These are phyloP conservation scores for Pardosa pseudoannulata DNA, from an alignment of 2,888 invertebrate genomes.

Conservation along the genomic window DNA sequence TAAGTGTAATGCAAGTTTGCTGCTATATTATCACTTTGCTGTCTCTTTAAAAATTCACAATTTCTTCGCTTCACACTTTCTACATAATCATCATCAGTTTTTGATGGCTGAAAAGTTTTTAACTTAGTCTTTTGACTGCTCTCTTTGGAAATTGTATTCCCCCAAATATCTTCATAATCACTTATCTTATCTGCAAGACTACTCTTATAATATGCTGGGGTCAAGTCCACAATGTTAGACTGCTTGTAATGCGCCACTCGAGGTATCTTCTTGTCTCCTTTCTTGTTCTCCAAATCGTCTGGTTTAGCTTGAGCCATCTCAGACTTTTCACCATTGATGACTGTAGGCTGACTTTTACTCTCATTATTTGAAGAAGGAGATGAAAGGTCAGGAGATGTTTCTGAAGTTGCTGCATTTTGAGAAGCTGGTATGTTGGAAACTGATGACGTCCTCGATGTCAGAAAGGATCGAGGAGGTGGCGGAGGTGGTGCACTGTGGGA, in stretches of 20 bases:
- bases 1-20: constrained; percentile 25
- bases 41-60: constrained; percentile 9
- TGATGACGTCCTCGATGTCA: constrained; percentile 42
- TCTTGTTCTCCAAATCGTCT: constrained; percentile 16
- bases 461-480: constrained; percentile 61
- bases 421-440: constrained; percentile 40
- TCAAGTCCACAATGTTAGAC: constrained; percentile 57
- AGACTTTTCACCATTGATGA: not conserved
- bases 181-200: constrained; percentile 93
- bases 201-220: constrained; percentile 82
- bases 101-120: constrained; percentile 36
- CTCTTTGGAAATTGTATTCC: constrained; percentile 78
- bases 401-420: not conserved
- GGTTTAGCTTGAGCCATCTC: not conserved
- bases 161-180: constrained; percentile 97
- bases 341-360: constrained; percentile 2
- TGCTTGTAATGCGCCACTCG: constrained; percentile 67
- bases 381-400: constrained; percentile 47
- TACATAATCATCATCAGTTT: constrained; percentile 17
- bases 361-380: constrained; percentile 49
- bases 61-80: constrained; percentile 26
- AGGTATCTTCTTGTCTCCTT: constrained; percentile 36
- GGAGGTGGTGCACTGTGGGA: constrained; percentile 51
- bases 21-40: constrained; percentile 31
- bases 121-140: constrained; percentile 28